Conservation (phyloP, 1,140 invertebrate genomes). For the Tachypleus tridentatus region DNA sequence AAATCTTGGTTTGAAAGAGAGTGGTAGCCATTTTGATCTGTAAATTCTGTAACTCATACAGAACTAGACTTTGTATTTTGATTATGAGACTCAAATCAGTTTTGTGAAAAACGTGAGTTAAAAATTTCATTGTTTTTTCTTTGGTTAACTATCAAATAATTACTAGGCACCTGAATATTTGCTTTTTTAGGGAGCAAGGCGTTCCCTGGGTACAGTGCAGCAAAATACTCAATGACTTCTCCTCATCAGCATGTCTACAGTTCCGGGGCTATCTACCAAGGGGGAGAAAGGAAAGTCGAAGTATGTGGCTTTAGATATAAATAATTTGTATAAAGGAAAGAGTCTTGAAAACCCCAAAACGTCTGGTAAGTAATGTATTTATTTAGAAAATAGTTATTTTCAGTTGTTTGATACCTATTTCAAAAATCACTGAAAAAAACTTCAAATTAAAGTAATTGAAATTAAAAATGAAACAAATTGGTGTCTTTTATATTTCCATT, state of each 20-base stretch:
- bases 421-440: slow-evolving; percentile 3
- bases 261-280: slow-evolving; percentile 63
- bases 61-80: too few relatives aligned
- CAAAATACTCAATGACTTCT: slow-evolving; percentile 64
- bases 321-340: slow-evolving; percentile 89
- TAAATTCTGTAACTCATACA: too few relatives aligned
- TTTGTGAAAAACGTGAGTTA: too few relatives aligned
- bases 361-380: slow-evolving; percentile 30
- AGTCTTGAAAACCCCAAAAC: slow-evolving; percentile 39
- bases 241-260: slow-evolving; percentile 78
- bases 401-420: slow-evolving; percentile 1
- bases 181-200: slow-evolving; percentile 50
- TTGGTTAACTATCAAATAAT: too few relatives aligned
- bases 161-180: too few relatives aligned
- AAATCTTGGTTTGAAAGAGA: too few relatives aligned
- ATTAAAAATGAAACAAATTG: too few relatives aligned
- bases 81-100: too few relatives aligned
- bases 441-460: too few relatives aligned
- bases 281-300: slow-evolving; percentile 76
- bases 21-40: too few relatives aligned
- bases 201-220: slow-evolving; percentile 53
- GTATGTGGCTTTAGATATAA: slow-evolving; percentile 91
- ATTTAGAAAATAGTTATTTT: slow-evolving; percentile 1
- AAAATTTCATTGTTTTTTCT: too few relatives aligned
- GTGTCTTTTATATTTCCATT: too few relatives aligned